These are phyloP conservation scores for Platynereis dumerilii DNA, from an alignment of 2,888 invertebrate genomes.

Conservation along the genomic window DNA sequence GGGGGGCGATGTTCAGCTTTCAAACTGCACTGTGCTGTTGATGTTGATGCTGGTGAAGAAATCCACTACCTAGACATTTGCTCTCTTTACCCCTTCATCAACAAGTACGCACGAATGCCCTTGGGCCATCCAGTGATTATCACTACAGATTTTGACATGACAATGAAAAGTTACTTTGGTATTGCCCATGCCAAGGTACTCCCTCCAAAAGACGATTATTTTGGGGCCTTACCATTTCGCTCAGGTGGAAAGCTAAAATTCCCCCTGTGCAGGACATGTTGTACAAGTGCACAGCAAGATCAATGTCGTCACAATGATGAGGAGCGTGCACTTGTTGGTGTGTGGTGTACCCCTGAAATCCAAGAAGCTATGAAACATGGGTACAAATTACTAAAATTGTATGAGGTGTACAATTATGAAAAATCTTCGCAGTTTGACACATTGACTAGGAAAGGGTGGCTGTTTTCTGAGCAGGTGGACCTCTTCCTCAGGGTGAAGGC, in stretches of 20 bases:
- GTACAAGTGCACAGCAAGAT: constrained; percentile 8
- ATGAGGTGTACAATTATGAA: constrained; percentile 14
- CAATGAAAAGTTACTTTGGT: constrained; percentile 39
- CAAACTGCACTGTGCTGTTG: constrained; percentile 31
- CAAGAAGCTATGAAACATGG: constrained; percentile 49
- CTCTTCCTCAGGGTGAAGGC: too few relatives aligned
- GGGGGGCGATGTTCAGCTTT: constrained; percentile 7
- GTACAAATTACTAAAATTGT: constrained; percentile 49
- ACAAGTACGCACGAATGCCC: constrained; percentile 43
- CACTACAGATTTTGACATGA: constrained; percentile 38
- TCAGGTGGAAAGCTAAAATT: constrained; percentile 53
- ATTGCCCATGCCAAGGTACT: constrained; percentile 44
- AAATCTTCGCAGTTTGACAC: constrained; percentile 29
- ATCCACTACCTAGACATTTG: constrained; percentile 44
- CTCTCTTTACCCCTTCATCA: constrained; percentile 43
- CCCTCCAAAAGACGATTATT: constrained; percentile 45
- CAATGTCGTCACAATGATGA: constrained; percentile 14
- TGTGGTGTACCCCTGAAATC: constrained; percentile 58
- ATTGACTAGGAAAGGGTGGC: constrained; percentile 27
- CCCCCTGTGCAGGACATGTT: constrained; percentile 54
- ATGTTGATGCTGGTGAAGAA: constrained; percentile 32
- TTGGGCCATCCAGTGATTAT: constrained; percentile 38
- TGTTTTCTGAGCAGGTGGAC: constrained; percentile 56
- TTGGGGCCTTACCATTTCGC: constrained; percentile 49
- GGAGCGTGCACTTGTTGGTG: constrained; percentile 45